phyloP scores from a whole-genome alignment of 35 echinoderm and acorn worm species.

The Hemicentrotus pulcherrimus region DNA sequence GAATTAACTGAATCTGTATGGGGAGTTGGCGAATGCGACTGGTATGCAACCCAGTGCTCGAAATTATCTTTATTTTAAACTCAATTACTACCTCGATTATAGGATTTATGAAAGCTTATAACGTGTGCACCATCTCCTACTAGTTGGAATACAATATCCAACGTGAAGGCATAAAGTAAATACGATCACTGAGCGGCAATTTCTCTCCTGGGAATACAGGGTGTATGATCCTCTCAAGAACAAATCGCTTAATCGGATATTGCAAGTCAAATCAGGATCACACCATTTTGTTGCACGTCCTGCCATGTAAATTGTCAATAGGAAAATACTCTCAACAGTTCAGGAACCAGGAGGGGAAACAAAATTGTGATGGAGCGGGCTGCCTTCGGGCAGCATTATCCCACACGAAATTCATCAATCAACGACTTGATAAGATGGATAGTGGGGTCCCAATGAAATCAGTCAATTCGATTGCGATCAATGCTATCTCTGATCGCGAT shows the following conservation, averaged over 20 bases:
- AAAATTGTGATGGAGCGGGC: background rate
- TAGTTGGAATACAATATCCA: background rate
- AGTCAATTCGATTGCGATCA: background rate
- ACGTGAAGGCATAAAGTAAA: background rate
- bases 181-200: background rate
- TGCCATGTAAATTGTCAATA: background rate
- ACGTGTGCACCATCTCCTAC: background rate
- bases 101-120: background rate
- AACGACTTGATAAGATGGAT: background rate
- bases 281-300: background rate
- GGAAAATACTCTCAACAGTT: background rate
- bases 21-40: no score
- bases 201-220: background rate
- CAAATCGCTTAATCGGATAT: background rate
- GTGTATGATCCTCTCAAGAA: background rate
- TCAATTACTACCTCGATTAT: no score
- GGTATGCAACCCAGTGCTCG: no score
- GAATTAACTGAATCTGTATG: no score
- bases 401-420: background rate
- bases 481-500: background rate
- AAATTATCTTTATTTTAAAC: no score
- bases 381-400: background rate
- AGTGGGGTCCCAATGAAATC: background rate
- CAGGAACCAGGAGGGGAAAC: background rate
- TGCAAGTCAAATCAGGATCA: background rate